Conservation (phyloP, 1,140 invertebrate species). For the Megalopta genalis region DNA sequence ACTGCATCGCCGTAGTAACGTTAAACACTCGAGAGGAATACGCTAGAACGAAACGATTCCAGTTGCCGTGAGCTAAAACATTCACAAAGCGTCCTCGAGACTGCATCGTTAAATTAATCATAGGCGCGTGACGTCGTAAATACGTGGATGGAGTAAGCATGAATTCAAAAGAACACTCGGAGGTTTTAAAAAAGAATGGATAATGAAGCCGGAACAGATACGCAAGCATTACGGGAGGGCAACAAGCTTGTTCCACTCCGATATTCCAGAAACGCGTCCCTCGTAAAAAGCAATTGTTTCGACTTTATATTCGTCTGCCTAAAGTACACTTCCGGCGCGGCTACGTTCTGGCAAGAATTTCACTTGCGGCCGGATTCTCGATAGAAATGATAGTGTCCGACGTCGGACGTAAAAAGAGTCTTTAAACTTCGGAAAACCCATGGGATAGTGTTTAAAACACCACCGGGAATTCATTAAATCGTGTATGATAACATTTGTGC, state of each 20-base stretch:
- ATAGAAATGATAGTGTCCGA: slow-evolving; percentile 18
- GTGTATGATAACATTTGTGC: too few species aligned
- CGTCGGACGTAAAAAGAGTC: slow-evolving; percentile 38
- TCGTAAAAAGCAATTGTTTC: slow-evolving; percentile 70
- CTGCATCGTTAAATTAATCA: slow-evolving; percentile 14
- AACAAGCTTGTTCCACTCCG: slow-evolving; percentile 32
- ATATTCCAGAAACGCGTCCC: slow-evolving; percentile 61
- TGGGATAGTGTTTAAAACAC: too few species aligned
- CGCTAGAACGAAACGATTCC: neutral
- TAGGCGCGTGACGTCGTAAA: neutral
- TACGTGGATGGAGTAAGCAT: neutral
- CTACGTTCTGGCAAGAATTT: slow-evolving; percentile 33
- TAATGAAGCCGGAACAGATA: slow-evolving; percentile 48
- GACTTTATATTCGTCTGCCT: slow-evolving; percentile 56
- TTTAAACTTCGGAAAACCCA: slow-evolving; percentile 35
- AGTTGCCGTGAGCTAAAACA: neutral
- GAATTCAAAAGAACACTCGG: slow-evolving; percentile 27
- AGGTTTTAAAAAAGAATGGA: slow-evolving; percentile 39
- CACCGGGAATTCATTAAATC: too few species aligned
- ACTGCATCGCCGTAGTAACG: neutral
- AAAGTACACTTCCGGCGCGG: slow-evolving; percentile 6
- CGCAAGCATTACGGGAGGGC: slow-evolving; percentile 7
- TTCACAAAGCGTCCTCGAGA: neutral
- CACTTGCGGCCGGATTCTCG: slow-evolving; percentile 14
- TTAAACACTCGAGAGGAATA: neutral